phyloP scores from a whole-genome alignment of 2,113 vertebrate genomes.

The Corythornis madagascariensis region DNA sequence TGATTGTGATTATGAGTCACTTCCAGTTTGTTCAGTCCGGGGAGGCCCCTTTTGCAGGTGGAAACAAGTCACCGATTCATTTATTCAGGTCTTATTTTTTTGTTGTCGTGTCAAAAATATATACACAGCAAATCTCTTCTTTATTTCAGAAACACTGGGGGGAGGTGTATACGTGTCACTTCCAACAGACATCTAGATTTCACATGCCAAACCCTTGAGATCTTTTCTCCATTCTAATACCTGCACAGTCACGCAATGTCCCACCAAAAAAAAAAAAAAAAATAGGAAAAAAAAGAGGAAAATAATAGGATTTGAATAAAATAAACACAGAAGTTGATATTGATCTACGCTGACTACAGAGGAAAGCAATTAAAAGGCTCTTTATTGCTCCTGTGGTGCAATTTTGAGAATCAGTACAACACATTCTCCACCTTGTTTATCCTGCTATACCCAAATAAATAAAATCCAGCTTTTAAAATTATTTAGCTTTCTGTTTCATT shows the following conservation, averaged over 20 bases:
- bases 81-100: conserved; percentile 11
- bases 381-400: conserved; percentile 62
- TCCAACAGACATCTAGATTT: neutral
- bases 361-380: conserved; percentile 63
- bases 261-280: conserved; percentile 6
- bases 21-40: conserved; percentile 10
- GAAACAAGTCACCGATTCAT: neutral
- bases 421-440: conserved; percentile 49
- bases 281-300: neutral
- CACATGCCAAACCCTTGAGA: conserved; percentile 34
- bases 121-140: neutral
- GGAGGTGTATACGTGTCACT: neutral
- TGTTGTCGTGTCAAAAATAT: conserved; percentile 13
- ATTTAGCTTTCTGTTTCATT: conserved; percentile 30
- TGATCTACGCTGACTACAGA: conserved; percentile 63
- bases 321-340: conserved; percentile 39
- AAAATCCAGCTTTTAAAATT: conserved; percentile 19
- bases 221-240: conserved; percentile 17
- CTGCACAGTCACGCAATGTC: conserved; percentile 51
- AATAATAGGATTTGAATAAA: conserved; percentile 49
- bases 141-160: conserved; percentile 16
- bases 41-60: neutral
- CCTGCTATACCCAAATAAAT: conserved; percentile 27
- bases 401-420: conserved; percentile 58
- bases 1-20: neutral